Evolutionary conservation across 2,797 vertebrate genomes (phyloP).

Genomic region (Ctenochaetus hawaiiensis): DNA sequence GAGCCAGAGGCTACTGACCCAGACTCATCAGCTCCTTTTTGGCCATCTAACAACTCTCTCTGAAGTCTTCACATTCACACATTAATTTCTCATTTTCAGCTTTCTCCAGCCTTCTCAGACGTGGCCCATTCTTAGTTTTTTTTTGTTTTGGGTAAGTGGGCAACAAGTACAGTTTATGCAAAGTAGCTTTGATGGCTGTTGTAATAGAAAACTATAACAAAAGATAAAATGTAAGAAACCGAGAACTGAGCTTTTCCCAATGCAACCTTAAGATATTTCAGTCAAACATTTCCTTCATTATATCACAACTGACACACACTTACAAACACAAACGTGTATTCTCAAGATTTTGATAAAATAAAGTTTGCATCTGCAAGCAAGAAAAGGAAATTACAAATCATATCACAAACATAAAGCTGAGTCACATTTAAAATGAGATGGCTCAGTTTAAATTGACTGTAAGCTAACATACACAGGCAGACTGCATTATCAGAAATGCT

Average conservation of each 20-base stretch:
- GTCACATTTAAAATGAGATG: neutral
- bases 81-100: constrained; percentile 65
- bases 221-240: constrained; percentile 23
- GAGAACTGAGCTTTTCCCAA: neutral
- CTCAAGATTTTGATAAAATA: too few species aligned
- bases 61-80: constrained; percentile 66
- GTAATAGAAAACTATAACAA: constrained; percentile 11
- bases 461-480: neutral
- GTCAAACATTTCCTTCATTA: neutral
- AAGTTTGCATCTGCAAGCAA: neutral
- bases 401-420: neutral
- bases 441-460: neutral
- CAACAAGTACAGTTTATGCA: constrained; percentile 51
- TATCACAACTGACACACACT: neutral
- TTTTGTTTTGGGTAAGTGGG: constrained; percentile 29
- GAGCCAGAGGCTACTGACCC: constrained; percentile 72
- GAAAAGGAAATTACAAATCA: neutral
- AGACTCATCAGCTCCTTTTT: constrained; percentile 71
- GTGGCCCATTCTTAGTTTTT: constrained; percentile 30
- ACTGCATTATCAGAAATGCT: constrained; percentile 3
- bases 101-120: constrained; percentile 46
- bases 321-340: neutral
- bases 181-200: constrained; percentile 21
- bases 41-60: constrained; percentile 65
- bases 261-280: constrained; percentile 5